Base-by-base conservation (phyloP, 2,888 invertebrate species). In the Pseudococcus longispinus region DNA sequence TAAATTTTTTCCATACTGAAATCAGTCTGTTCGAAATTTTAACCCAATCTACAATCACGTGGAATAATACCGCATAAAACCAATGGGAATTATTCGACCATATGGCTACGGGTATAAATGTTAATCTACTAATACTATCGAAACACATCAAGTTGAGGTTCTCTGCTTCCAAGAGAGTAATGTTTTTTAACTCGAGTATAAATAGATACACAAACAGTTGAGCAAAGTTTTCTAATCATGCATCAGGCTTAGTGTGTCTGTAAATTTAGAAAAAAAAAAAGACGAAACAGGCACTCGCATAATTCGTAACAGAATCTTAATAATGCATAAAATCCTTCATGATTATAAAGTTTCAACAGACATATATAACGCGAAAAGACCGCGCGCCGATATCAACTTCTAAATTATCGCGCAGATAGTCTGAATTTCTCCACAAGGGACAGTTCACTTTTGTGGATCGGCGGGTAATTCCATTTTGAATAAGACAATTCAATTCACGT, bases 401-500 rank as follows among this genome's bases (percentile, higher is more conserved):
- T 80, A 80, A 80, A 80, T 80, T 80, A 37, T 80, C 70, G 70
- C 26, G 26, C 29, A 70, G 29, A 70, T 60, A 74, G 32, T 20
- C 77, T 80, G 42, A 80, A 70, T 80, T 80, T 42, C 77, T 80
- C 42, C 42, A 29, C 32, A 37, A 37, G 77, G 77, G 42, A 80
- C 29, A 29, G 42, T 80, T 37, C 77, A 80, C 29, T 42, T 42
- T 13, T 11, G 37, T 20, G 20, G 77, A 42, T 80, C 8, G 70
- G 70, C 70, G 70, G 65, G 20, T 80, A 80, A 80, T 80, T 80
- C 77, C 77, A 42, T 29, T 80, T 80, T 80, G 77, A 80, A 80
- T 80, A 80, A 80, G 77, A 80, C 77, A 80, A 80, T 80, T 80
- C 77, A 80, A 80, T 80, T 80, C 77, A 80, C 77, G 77, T 80